Evolutionary conservation across 2,113 vertebrate species (phyloP), one percentile per base, ranked within the genome.

Genomic region (Tenebrosternarchus preto): DNA sequence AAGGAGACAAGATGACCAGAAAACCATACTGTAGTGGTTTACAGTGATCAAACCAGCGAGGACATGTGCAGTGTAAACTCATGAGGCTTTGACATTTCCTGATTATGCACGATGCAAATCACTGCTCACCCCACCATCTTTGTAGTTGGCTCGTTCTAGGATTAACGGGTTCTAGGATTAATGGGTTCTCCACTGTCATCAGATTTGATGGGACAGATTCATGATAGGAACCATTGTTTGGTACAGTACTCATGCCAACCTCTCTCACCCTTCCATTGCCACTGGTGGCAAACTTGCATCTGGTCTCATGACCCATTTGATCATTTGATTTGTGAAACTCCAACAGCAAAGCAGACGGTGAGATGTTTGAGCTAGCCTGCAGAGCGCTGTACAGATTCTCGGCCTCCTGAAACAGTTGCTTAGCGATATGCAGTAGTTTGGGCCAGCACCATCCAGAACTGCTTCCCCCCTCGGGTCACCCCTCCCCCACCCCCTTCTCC

Each of bases 381-480:
- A 50, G 43, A 50, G 43, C 82, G 82, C 87, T 87, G 89, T 88
- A 88, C 80, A 78, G 86, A 90, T 92, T 90, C 89, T 75, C 89
- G 74, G 46, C 71, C 63, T 77, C 80, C 64, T 82, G 76, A 61
- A 80, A 74, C 76, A 79, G 91, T 94, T 93, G 92, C 92, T 86
- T 77, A 85, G 93, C 86, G 73, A 91, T 90, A 82, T 25, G 82
- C 80, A 80, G 80, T 63, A 25, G 83, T 85, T 82, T 83, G 82
- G 78, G 84, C 88, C 76, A 71, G 76, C 76, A 70, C 59, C 56
- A 78, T 72, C 55, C 43, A 57, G 29, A 55, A 77, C 81, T 85
- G 77, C 74, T 55, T 67, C 59, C 72, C 81, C 76, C 77, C 73
- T n/a, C n/a, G n/a, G n/a, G n/a, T n/a, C n/a, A n/a, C n/a, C 77